A percentile compares a stretch with the other conserved stretches of the same genome.
Conservation (phyloP, 1,140 invertebrate genomes). For the Anastrepha obliqua region DNA sequence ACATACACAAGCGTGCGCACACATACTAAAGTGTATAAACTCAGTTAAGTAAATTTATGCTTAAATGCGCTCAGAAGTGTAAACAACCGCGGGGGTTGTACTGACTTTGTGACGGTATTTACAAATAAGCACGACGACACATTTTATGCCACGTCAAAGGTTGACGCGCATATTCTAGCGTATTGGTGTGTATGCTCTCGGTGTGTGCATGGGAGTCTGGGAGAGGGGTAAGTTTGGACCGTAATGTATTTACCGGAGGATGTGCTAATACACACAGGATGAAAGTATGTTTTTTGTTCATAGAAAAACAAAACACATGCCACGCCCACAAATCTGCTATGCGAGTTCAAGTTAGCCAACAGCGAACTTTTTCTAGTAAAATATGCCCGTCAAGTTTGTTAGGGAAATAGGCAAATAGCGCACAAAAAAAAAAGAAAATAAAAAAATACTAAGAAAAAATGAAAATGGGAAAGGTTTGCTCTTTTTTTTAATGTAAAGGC, state of each 20-base stretch:
- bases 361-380: background rate
- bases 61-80: constrained; percentile 31
- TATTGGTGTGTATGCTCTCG: background rate
- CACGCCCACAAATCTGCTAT: background rate
- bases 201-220: no score
- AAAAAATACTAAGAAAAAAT: no score
- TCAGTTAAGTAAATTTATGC: constrained; percentile 26
- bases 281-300: background rate
- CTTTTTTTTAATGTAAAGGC: no score
- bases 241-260: background rate
- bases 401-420: no score
- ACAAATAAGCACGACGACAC: background rate
- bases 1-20: background rate
- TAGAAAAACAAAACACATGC: background rate
- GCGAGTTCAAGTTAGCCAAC: no score
- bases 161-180: background rate
- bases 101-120: constrained; percentile 14
- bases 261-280: constrained; percentile 26
- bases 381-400: background rate
- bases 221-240: background rate
- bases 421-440: no score
- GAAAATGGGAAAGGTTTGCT: no score
- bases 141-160: background rate
- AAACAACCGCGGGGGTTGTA: constrained; percentile 27
- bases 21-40: no score